Percentiles rank a stretch among this genome's conserved stretches.
Conservation (phyloP, 2,797 vertebrate genomes). For the Trachops cirrhosus region DNA sequence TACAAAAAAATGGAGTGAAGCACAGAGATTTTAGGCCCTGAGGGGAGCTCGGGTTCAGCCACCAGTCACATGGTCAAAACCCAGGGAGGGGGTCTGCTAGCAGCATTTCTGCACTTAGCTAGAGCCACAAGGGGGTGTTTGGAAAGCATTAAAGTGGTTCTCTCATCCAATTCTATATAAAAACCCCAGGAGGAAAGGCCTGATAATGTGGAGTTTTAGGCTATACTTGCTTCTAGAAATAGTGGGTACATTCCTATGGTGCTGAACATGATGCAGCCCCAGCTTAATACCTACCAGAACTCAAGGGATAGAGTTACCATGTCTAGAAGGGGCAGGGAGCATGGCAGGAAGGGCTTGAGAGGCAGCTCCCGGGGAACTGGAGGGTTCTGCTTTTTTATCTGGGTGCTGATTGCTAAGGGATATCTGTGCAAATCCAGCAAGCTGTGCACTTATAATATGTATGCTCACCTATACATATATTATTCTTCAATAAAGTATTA, state of each 20-base stretch:
- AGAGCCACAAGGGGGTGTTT: neutral
- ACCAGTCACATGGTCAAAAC: neutral
- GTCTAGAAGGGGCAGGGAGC: neutral
- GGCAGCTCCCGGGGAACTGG: neutral
- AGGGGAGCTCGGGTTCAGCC: neutral
- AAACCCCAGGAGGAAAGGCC: neutral
- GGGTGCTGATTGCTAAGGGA: neutral
- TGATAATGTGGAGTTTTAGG: neutral
- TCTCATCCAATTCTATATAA: neutral
- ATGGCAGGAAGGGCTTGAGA: neutral
- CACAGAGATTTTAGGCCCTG: neutral
- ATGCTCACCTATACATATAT: neutral
- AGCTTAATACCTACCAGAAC: neutral
- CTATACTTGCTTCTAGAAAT: neutral
- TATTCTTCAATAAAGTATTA: neutral
- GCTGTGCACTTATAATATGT: neutral
- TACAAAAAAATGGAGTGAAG: neutral
- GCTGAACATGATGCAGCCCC: too few relatives aligned
- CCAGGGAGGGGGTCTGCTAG: neutral
- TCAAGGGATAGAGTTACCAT: neutral
- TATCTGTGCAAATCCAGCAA: neutral
- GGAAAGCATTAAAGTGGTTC: neutral
- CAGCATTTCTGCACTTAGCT: neutral
- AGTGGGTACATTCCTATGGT: neutral
- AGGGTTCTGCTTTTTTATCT: neutral